Evolutionary conservation across 2,113 vertebrate species (phyloP), one percentile per base, ranked within the genome.

Genomic region (Bos indicus): DNA sequence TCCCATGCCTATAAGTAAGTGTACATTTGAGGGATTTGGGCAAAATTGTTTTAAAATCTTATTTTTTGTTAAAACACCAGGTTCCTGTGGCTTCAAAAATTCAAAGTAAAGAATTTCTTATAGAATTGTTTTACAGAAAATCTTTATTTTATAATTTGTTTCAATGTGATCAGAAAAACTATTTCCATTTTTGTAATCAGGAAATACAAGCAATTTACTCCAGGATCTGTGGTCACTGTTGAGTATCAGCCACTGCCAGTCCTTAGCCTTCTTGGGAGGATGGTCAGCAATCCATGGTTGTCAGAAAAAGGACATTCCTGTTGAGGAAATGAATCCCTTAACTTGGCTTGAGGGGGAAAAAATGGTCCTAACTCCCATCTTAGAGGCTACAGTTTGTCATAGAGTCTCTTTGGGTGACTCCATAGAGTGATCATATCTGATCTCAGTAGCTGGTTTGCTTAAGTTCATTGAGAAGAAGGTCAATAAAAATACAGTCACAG

Each of bases 71-170:
- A 62, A 83, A 94, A 51, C 60, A 56, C 3, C 8, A 60, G 28
- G 2, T 88, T 84, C 91, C 67, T 82, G 33, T 92, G 89, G 59
- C 40, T 96, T 95, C 33, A 92, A 90, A 93, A 90, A 33, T 95
- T 78, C 48, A 91, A 64, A 62, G 67, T 9, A 46, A 95, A 25
- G 43, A 83, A 54, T 84, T 80, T 81, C n/a, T 74, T 52, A 4
- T 9, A 46, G 4, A 82, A 30, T 67, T 59, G 71, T 88, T 88
- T 84, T 88, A 71, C 5, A 62, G 48, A 83, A 83, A 36, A 62
- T 90, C 52, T 60, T 87, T 56, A 21, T 94, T 62, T 94, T 59
- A 52, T 11, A 48, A 14, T 77, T 96, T 97, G 36, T 78, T 71
- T 90, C 78, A 59, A 2, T 91, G 60, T 92, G 83, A 87, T 83